Evolutionary conservation across 1,140 invertebrate genomes (phyloP), one percentile per base, ranked within the genome.

Genomic region (Maniola jurtina): DNA sequence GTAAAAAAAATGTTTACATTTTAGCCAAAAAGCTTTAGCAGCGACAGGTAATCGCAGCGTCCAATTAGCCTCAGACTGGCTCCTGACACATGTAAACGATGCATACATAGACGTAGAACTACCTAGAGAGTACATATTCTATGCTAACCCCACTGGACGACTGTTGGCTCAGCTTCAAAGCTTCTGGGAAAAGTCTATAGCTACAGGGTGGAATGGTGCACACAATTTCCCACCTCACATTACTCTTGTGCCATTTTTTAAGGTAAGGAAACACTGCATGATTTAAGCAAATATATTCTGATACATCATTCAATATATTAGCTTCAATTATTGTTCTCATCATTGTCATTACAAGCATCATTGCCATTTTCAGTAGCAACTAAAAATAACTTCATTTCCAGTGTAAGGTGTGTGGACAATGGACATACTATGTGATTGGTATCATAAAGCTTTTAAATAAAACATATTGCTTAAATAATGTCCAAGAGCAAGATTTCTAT

Each of bases 201-300:
- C 92, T 60, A 85, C 94, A 5, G 94, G 94, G 83, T 96, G 96
- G 95, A 98, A 98, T 90, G 96, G 96, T 25, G 96, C 96, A 8
- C 96, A 97, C 77, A 96, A 97, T 84, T 97, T 94, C 84, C 94
- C 96, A 45, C 97, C 97, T 2, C 97, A 98, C 81, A 95, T 98
- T 70, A 98, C 97, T 10, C 91, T 98, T 40, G 95, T 96, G 47
- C 95, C 96, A 9, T 97, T 96, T 86, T 98, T 98, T 80, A 96
- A 96, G 92, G 96, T 97, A 91, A 73, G 4, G 15, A 50, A 16
- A n/a, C n/a, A n/a, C n/a, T n/a, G 5, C 48, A 15, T 25, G 6
- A 50, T 10, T 50, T 50, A 50, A n/a, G n/a, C n/a, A 4, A 25
- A 50, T 50, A 50, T 11, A 9, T 50, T 42, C 1, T 13, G 40